Conservation (phyloP, 2,113 vertebrate genomes). For the Carlito syrichta region DNA sequence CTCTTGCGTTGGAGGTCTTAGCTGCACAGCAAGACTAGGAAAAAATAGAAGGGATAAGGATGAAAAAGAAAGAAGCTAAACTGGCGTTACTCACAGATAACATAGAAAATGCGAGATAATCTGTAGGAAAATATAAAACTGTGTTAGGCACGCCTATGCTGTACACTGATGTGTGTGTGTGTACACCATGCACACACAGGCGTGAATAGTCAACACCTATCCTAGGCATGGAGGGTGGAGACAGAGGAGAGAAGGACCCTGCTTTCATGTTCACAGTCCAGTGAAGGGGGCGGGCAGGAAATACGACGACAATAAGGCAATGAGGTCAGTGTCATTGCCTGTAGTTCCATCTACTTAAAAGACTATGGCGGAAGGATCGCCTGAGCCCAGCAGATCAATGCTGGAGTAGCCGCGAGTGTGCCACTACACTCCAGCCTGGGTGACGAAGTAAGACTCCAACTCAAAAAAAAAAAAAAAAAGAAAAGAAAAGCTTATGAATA, state of each 20-base stretch:
- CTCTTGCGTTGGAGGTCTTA: background rate
- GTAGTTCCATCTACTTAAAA: too few relatives aligned
- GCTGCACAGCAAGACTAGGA: background rate
- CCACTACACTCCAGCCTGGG: too few relatives aligned
- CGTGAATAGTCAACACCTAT: background rate
- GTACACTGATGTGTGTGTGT: accelerated
- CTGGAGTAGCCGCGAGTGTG: too few relatives aligned
- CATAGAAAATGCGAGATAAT: background rate
- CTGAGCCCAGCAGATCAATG: too few relatives aligned
- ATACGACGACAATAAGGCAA: background rate
- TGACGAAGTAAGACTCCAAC: too few relatives aligned
- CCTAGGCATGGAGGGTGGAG: background rate
- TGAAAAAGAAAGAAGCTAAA: background rate
- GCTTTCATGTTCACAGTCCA: background rate
- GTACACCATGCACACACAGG: background rate
- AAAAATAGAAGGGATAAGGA: background rate
- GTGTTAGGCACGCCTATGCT: background rate
- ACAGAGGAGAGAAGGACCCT: background rate
- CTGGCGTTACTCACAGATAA: background rate
- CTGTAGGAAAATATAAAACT: background rate
- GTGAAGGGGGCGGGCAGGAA: background rate
- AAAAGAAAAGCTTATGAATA: background rate
- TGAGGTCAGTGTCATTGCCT: background rate
- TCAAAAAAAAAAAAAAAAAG: too few relatives aligned
- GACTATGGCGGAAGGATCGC: too few relatives aligned